A percentile compares a stretch with the other conserved stretches of the same genome.
phyloP scores from a whole-genome alignment of 2,888 invertebrate species.

The Agrotis clavis region DNA sequence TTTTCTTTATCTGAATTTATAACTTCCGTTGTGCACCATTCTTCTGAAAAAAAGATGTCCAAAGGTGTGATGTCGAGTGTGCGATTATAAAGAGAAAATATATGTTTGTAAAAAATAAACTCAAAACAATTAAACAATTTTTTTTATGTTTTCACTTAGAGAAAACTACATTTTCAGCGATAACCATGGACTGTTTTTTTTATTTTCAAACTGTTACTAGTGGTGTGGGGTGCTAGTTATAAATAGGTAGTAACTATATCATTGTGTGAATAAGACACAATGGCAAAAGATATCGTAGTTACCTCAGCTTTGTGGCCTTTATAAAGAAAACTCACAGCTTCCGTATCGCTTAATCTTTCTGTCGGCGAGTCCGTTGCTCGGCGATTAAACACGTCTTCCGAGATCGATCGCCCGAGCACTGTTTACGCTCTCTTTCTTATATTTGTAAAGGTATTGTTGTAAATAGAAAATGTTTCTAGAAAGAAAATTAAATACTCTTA shows the following conservation, averaged over 20 bases:
- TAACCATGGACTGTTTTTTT: too few relatives aligned
- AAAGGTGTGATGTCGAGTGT: too few relatives aligned
- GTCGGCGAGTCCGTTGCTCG: constrained; percentile 71
- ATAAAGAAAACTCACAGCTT: constrained; percentile 69
- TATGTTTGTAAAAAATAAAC: too few relatives aligned
- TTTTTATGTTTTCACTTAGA: too few relatives aligned
- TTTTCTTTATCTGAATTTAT: too few relatives aligned
- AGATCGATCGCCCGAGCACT: constrained; percentile 72
- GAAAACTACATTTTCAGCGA: too few relatives aligned
- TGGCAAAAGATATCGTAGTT: constrained; percentile 60
- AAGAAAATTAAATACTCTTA: constrained; percentile 8
- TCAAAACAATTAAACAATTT: too few relatives aligned
- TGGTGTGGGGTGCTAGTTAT: too few relatives aligned
- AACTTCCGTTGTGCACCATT: too few relatives aligned
- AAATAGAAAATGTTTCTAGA: constrained; percentile 36
- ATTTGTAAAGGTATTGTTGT: constrained; percentile 59
- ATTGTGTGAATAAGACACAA: constrained; percentile 35
- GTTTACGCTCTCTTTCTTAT: constrained; percentile 65
- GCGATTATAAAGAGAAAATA: too few relatives aligned
- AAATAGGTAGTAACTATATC: constrained; percentile 41
- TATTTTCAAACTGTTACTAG: too few relatives aligned
- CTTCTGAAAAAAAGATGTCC: too few relatives aligned
- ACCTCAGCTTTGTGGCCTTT: constrained; percentile 60
- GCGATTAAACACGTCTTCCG: constrained; percentile 80
- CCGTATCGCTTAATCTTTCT: constrained; percentile 79